phyloP scores from a whole-genome alignment of 2,113 vertebrate species.

The Bungarus multicinctus region DNA sequence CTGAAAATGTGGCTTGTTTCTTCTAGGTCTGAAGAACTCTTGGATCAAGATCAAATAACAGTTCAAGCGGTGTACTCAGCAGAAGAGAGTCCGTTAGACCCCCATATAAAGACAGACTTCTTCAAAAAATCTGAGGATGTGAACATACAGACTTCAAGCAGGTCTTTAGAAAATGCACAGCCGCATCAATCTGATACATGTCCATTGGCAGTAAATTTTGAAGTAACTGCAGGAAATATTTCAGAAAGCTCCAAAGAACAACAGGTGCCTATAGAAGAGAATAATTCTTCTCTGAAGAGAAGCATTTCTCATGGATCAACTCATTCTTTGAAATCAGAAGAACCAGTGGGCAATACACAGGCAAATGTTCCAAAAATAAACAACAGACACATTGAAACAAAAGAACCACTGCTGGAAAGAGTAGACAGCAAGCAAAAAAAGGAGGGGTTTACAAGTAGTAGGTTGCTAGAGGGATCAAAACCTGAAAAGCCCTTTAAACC shows the following conservation, averaged over 20 bases:
- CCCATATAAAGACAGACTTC: constrained; percentile 80
- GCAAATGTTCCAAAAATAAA: constrained; percentile 69
- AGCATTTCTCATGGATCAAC: constrained; percentile 87
- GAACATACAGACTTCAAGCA: constrained; percentile 74
- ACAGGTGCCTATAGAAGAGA: constrained; percentile 64
- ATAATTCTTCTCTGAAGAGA: constrained; percentile 81
- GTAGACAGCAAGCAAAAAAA: constrained; percentile 83
- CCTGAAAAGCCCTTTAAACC: constrained; percentile 87
- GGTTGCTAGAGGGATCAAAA: constrained; percentile 79
- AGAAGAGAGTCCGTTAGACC: constrained; percentile 81
- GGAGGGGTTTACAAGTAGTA: constrained; percentile 75
- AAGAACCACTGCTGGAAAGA: constrained; percentile 77
- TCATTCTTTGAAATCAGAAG: constrained; percentile 86
- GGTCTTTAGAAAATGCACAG: constrained; percentile 76
- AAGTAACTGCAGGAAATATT: constrained; percentile 72
- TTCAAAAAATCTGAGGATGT: constrained; percentile 81
- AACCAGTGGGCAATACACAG: constrained; percentile 78
- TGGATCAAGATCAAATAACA: constrained; percentile 68
- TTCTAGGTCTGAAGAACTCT: constrained; percentile 64
- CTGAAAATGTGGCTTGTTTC: constrained; percentile 15
- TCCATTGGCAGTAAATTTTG: constrained; percentile 70
- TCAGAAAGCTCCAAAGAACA: constrained; percentile 76
- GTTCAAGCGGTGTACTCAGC: constrained; percentile 69
- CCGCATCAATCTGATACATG: constrained; percentile 72
- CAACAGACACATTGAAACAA: constrained; percentile 67